Percentiles rank a stretch among this genome's conserved stretches.
Evolutionary conservation across 2,888 invertebrate species (phyloP).

Genomic region (Marronus borbonicus): DNA sequence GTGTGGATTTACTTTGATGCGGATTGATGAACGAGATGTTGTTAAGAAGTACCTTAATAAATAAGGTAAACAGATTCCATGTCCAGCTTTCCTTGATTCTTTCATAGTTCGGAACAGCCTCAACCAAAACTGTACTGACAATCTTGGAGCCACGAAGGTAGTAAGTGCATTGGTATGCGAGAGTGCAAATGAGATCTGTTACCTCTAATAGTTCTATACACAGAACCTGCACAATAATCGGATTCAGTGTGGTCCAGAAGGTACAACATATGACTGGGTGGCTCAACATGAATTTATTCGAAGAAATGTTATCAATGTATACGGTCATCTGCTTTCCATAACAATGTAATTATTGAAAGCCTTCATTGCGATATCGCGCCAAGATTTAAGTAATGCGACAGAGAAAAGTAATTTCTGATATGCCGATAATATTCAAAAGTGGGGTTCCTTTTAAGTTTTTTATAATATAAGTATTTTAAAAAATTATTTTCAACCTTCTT

Average conservation of each 20-base stretch:
- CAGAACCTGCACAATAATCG: background rate
- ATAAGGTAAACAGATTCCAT: background rate
- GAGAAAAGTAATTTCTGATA: no score
- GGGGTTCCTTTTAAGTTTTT: no score
- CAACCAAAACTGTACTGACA: background rate
- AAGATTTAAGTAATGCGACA: no score
- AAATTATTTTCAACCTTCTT: no score
- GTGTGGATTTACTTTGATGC: no score
- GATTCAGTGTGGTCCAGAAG: background rate
- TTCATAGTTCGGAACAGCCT: constrained; percentile 1
- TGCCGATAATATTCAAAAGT: no score
- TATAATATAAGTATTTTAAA: no score
- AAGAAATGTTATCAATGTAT: background rate
- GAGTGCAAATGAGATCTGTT: background rate
- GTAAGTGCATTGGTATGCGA: background rate
- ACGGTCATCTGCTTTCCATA: no score
- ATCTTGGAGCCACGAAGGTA: background rate
- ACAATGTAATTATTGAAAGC: no score
- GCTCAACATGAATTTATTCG: background rate
- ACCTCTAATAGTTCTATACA: background rate
- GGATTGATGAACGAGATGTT: no score
- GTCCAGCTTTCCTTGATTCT: background rate
- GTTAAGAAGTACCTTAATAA: background rate
- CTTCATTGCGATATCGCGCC: no score
- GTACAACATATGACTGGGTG: background rate